These are phyloP conservation scores for Vulpes lagopus DNA, from an alignment of 2,113 vertebrate species.

Conservation along the genomic window DNA sequence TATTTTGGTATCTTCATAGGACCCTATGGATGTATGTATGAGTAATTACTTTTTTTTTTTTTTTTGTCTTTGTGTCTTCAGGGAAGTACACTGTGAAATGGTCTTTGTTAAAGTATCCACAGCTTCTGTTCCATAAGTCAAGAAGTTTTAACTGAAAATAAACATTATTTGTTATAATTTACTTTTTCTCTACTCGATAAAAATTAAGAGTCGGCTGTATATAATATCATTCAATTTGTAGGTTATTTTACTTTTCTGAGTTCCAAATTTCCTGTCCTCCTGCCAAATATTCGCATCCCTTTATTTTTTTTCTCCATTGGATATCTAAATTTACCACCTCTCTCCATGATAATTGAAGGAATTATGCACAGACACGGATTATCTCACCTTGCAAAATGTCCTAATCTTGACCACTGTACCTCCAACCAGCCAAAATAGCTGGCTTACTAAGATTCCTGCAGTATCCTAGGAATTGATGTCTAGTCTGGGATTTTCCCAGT, in stretches of 20 bases:
- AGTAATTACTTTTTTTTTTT: background rate
- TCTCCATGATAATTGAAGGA: background rate
- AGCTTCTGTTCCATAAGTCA: background rate
- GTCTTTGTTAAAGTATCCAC: background rate
- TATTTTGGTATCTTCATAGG: background rate
- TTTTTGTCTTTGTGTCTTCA: background rate
- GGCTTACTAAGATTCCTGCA: background rate
- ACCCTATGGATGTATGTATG: background rate
- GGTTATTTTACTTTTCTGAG: background rate
- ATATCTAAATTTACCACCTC: background rate
- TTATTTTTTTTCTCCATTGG: background rate
- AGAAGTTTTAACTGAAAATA: background rate
- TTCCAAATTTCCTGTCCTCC: background rate
- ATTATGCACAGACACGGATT: background rate
- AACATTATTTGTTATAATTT: background rate
- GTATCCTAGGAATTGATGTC: background rate
- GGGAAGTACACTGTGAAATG: background rate
- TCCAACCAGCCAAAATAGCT: background rate
- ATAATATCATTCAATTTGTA: background rate
- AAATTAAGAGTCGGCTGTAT: background rate
- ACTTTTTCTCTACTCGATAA: background rate
- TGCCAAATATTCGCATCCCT: background rate
- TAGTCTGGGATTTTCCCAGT: background rate
- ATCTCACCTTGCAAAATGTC: background rate
- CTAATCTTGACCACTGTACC: background rate